phyloP scores from a whole-genome alignment of 2,113 vertebrate species.

The Theristicus caerulescens region DNA sequence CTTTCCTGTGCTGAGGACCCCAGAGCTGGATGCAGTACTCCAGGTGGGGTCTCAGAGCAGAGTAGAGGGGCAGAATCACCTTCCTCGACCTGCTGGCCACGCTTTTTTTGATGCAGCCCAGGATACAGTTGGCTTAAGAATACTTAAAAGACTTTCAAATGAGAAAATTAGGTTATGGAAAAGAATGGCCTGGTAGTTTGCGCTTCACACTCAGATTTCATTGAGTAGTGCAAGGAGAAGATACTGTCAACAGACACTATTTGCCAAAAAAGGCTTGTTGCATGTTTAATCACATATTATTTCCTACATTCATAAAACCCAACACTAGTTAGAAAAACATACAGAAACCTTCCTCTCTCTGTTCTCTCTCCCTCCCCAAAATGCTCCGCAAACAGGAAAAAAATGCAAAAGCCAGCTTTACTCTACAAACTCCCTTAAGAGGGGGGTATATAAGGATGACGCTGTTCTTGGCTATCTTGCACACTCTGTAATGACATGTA shows the following conservation, averaged over 20 bases:
- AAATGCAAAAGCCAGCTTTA: not conserved
- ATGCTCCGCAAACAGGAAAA: not conserved
- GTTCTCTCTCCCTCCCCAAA: not conserved
- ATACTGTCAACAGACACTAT: not conserved
- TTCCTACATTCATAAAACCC: not conserved
- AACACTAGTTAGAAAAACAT: not conserved
- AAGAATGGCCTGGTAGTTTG: not conserved
- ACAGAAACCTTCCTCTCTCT: not conserved
- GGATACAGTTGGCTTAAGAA: not conserved
- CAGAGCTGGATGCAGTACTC: too few species aligned
- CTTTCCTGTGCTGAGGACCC: not conserved
- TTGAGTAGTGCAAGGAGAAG: not conserved
- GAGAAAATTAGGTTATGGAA: not conserved
- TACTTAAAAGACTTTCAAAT: not conserved
- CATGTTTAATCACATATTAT: not conserved
- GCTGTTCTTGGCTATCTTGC: too few species aligned
- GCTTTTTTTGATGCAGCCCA: not conserved
- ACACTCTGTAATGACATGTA: not conserved
- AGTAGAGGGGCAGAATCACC: not conserved
- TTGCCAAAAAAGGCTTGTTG: not conserved
- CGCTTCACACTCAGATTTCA: not conserved
- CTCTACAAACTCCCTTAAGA: not conserved
- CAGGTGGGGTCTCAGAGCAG: not conserved
- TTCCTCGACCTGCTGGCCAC: rapidly evolving
- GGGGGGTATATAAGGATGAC: not conserved